Conservation (phyloP, 53 echinoderm and acorn worm species). For the Stichopus horrens region DNA sequence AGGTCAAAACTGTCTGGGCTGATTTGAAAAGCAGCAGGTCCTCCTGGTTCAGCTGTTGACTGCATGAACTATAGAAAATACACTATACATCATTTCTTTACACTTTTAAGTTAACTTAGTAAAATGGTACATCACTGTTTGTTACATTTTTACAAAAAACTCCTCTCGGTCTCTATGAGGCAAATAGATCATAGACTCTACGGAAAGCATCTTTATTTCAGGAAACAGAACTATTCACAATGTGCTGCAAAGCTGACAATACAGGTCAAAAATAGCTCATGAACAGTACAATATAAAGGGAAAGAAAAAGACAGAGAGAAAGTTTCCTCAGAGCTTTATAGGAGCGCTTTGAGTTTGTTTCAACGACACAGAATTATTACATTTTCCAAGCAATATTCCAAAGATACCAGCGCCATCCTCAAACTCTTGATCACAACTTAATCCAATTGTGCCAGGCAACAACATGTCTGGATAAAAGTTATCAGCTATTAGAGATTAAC, state of each 20-base stretch:
- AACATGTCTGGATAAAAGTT: no score
- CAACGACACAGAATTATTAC: no score
- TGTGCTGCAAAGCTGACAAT: not conserved
- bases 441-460: no score
- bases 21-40: not conserved
- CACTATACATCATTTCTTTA: conserved; percentile 39
- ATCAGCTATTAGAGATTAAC: no score
- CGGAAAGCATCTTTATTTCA: conserved; percentile 38
- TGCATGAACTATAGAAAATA: conserved; percentile 15
- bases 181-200: conserved; percentile 22
- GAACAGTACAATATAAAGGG: not conserved
- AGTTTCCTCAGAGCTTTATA: no score
- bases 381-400: no score
- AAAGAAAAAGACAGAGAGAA: no score
- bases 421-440: no score
- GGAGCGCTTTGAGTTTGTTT: no score
- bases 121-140: conserved; percentile 42
- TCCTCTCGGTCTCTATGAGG: not conserved
- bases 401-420: no score
- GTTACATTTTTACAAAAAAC: conserved; percentile 18
- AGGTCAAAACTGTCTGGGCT: no score
- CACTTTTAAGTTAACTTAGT: conserved; percentile 15
- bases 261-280: not conserved
- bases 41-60: not conserved
- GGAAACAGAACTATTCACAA: conserved; percentile 11